These are phyloP conservation scores for Phrynosoma blainvillii DNA, from an alignment of 2,113 vertebrate genomes.

Conservation along the genomic window DNA sequence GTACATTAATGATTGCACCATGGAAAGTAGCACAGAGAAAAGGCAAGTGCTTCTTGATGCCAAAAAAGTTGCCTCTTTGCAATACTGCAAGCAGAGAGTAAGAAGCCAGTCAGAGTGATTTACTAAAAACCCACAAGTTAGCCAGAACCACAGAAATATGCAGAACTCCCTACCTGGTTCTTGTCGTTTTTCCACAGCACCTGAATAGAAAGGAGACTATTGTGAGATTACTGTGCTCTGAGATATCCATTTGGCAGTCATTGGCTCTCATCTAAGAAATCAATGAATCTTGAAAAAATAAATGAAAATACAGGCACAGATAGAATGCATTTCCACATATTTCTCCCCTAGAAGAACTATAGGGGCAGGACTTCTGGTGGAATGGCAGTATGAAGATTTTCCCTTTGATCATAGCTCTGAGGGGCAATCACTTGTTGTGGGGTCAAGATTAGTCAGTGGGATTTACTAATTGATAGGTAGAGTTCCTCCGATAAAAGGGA, in stretches of 20 bases:
- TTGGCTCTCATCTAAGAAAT: background rate
- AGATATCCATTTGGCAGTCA: conserved; percentile 20
- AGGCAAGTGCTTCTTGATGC: background rate
- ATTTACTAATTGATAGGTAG: too few relatives aligned
- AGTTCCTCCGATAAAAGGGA: too few relatives aligned
- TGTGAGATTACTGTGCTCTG: background rate
- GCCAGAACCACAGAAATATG: background rate
- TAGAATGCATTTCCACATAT: background rate
- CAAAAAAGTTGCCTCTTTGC: background rate
- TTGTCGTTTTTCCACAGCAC: conserved; percentile 67
- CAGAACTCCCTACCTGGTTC: conserved; percentile 71
- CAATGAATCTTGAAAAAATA: background rate
- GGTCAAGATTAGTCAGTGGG: too few relatives aligned
- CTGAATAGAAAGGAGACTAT: conserved; percentile 60
- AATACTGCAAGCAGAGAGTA: background rate
- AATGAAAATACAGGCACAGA: background rate
- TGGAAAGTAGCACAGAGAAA: background rate
- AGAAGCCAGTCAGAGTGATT: background rate
- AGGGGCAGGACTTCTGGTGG: background rate
- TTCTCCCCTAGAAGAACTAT: background rate
- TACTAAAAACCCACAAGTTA: background rate
- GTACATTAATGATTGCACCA: background rate
- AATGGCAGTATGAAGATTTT: too few relatives aligned
- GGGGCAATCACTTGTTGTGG: too few relatives aligned
- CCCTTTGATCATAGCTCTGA: too few relatives aligned